Percentiles rank a stretch among this genome's conserved stretches.
Conservation (phyloP, 2,113 vertebrate genomes). For the Indicator indicator region DNA sequence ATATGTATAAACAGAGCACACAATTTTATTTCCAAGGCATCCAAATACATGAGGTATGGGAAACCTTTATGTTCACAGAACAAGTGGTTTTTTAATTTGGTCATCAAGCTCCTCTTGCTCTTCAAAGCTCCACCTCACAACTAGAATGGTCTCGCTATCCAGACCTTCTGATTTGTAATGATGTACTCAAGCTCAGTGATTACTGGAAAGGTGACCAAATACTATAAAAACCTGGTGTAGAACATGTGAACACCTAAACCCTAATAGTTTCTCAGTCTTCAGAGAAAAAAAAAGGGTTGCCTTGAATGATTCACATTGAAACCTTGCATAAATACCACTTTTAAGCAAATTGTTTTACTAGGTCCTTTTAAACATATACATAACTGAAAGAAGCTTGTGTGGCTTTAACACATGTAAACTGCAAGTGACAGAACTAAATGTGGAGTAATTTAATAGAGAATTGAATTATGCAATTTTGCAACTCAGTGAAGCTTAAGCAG, state of each 20-base stretch:
- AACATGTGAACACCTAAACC: neutral
- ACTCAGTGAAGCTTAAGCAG: neutral
- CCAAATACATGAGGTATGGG: neutral
- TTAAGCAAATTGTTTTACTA: neutral
- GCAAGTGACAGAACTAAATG: neutral
- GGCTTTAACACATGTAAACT: neutral
- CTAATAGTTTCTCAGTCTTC: neutral
- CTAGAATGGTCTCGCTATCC: neutral
- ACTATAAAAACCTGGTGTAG: neutral
- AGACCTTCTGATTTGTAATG: neutral
- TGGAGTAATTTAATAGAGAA: neutral
- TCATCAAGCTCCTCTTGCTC: neutral
- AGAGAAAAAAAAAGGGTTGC: neutral
- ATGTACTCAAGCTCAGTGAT: neutral
- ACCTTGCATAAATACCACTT: neutral
- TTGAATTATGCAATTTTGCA: neutral
- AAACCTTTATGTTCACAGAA: neutral
- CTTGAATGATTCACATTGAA: neutral
- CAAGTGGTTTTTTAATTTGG: neutral
- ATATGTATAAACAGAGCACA: neutral
- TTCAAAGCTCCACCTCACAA: neutral
- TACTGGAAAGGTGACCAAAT: neutral
- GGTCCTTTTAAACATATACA: neutral
- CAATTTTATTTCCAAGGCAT: neutral
- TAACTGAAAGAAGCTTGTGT: neutral